These are phyloP conservation scores for Drosophila ochracea DNA, from an alignment of 2,888 invertebrate genomes.

Conservation along the genomic window DNA sequence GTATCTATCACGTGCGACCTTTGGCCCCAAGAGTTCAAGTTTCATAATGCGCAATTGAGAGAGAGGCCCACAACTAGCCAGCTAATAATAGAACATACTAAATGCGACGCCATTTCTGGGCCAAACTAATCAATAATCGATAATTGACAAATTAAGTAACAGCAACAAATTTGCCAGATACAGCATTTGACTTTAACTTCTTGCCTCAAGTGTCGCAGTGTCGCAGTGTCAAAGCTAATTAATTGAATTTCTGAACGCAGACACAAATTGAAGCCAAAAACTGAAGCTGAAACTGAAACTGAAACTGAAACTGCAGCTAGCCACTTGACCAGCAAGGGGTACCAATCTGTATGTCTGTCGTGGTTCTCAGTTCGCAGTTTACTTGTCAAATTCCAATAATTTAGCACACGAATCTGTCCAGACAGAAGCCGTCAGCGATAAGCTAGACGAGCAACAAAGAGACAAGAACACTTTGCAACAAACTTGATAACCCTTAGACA, in stretches of 20 bases:
- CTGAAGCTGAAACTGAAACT: conserved; percentile 5
- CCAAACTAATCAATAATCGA: conserved; percentile 70
- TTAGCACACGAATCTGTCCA: conserved; percentile 64
- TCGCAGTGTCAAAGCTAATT: conserved; percentile 64
- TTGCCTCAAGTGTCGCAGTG: conserved; percentile 58
- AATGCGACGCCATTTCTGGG: conserved; percentile 28
- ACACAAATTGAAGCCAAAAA: conserved; percentile 5
- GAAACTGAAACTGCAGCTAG: conserved; percentile 38
- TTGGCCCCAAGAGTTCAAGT: conserved; percentile 20
- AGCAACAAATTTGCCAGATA: conserved; percentile 27
- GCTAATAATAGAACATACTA: conserved; percentile 56
- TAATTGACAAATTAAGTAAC: conserved; percentile 65
- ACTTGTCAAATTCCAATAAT: conserved; percentile 72
- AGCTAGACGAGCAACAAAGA: conserved; percentile 65
- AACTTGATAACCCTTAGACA: conserved; percentile 53
- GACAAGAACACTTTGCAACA: conserved; percentile 46
- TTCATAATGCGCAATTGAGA: conserved; percentile 23
- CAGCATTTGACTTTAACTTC: conserved; percentile 59
- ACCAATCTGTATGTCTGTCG: conserved; percentile 5
- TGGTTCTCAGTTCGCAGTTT: conserved; percentile 23
- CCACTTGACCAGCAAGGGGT: conserved; percentile 6
- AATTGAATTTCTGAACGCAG: conserved; percentile 57
- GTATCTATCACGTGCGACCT: conserved; percentile 1
- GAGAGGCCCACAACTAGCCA: conserved; percentile 37
- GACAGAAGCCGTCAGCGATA: conserved; percentile 70